Evolutionary conservation across 2,888 invertebrate species (phyloP).

Genomic region (Tinea pellionella): DNA sequence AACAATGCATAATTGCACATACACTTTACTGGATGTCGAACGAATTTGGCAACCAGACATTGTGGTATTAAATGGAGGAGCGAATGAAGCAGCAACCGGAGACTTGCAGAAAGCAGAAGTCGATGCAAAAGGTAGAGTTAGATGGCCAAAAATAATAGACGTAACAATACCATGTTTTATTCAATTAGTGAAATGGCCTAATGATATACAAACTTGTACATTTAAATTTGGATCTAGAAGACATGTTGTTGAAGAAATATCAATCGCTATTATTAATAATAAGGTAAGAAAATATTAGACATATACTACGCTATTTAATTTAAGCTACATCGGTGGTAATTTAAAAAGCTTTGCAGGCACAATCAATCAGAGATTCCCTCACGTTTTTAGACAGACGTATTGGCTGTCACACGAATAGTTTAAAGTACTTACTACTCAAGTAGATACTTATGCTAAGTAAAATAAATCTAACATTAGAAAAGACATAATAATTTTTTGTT

Average conservation of each 20-base stretch:
- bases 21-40: conserved; percentile 73
- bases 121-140: conserved; percentile 71
- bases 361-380: too few relatives aligned
- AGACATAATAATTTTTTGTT: too few relatives aligned
- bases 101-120: conserved; percentile 74
- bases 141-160: conserved; percentile 29
- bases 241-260: conserved; percentile 71
- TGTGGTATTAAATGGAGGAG: conserved; percentile 77
- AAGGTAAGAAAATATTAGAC: not conserved
- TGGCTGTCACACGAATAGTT: too few relatives aligned
- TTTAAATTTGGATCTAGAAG: conserved; percentile 82
- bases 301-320: not conserved
- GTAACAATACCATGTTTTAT: conserved; percentile 38
- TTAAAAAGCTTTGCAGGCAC: too few relatives aligned
- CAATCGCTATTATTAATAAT: conserved; percentile 22
- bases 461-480: too few relatives aligned
- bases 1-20: conserved; percentile 71
- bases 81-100: conserved; percentile 67
- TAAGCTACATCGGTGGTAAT: not conserved
- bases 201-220: conserved; percentile 75
- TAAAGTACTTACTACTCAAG: too few relatives aligned
- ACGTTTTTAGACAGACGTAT: too few relatives aligned
- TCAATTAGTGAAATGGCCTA: conserved; percentile 77
- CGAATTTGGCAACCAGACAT: conserved; percentile 86
- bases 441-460: too few relatives aligned